These are phyloP conservation scores for Orycteropus afer DNA, from an alignment of 2,113 vertebrate genomes.

Conservation along the genomic window DNA sequence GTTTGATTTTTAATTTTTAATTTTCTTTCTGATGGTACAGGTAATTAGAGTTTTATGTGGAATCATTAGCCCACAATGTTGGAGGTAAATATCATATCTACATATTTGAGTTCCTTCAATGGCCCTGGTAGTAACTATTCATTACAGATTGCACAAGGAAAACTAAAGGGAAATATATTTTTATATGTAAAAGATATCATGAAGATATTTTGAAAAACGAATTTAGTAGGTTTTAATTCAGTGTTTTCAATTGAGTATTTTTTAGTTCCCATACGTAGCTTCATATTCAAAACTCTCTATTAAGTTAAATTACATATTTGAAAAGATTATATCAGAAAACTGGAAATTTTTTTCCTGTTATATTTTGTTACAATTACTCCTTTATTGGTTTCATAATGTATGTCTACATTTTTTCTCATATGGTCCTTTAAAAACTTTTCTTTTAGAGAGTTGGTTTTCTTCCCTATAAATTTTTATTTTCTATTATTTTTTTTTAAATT, in stretches of 20 bases:
- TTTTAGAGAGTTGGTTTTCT: neutral
- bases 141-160: slow-evolving; percentile 14
- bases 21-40: neutral
- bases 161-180: neutral
- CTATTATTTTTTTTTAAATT: neutral
- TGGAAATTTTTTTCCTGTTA: neutral
- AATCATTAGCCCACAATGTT: neutral
- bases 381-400: neutral
- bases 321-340: neutral
- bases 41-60: neutral
- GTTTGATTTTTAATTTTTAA: neutral
- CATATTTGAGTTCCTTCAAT: neutral
- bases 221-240: neutral
- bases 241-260: neutral
- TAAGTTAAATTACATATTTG: neutral
- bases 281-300: neutral
- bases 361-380: neutral
- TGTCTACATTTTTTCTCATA: neutral
- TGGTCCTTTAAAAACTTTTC: neutral
- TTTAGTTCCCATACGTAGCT: neutral
- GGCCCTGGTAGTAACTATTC: neutral
- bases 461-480: neutral
- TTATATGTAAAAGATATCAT: neutral
- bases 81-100: neutral
- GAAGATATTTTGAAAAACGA: neutral